A percentile compares a stretch with the other conserved stretches of the same genome.
Conservation (phyloP, 2,797 vertebrate species). For the Fistularia commersonii region DNA sequence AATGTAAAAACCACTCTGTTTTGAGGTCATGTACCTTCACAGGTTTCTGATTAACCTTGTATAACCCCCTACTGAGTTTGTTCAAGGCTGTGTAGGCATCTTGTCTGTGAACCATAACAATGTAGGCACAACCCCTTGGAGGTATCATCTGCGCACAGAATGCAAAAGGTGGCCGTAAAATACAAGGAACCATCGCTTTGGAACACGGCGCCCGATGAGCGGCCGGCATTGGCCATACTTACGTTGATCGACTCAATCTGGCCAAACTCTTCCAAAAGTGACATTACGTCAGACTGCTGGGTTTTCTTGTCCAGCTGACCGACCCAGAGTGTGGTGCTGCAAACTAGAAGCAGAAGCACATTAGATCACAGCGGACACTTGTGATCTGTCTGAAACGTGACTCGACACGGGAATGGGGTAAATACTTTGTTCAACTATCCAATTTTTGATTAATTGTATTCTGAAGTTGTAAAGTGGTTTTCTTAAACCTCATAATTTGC, state of each 20-base stretch:
- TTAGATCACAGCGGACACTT: not conserved
- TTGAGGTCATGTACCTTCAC: slow-evolving; percentile 83
- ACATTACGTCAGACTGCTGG: slow-evolving; percentile 90
- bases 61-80: slow-evolving; percentile 87
- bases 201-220: not conserved
- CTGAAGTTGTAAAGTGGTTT: too few species aligned
- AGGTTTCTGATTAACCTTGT: slow-evolving; percentile 95
- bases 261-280: slow-evolving; percentile 95
- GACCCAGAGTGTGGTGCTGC: slow-evolving; percentile 97
- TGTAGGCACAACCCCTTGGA: slow-evolving; percentile 95
- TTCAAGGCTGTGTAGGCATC: slow-evolving; percentile 92
- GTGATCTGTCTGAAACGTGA: too few species aligned
- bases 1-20: not conserved
- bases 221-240: slow-evolving; percentile 58
- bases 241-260: slow-evolving; percentile 97
- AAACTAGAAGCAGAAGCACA: slow-evolving; percentile 75
- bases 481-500: too few species aligned
- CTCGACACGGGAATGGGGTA: too few species aligned
- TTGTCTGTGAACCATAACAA: slow-evolving; percentile 95
- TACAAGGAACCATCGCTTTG: not conserved
- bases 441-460: too few species aligned
- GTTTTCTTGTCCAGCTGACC: slow-evolving; percentile 98
- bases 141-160: slow-evolving; percentile 90
- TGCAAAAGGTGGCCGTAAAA: slow-evolving; percentile 7
- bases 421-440: too few species aligned